Evolutionary conservation across 2,888 invertebrate species (phyloP), one percentile per base, ranked within the genome.

Genomic region (Leptura quadrifasciata): DNA sequence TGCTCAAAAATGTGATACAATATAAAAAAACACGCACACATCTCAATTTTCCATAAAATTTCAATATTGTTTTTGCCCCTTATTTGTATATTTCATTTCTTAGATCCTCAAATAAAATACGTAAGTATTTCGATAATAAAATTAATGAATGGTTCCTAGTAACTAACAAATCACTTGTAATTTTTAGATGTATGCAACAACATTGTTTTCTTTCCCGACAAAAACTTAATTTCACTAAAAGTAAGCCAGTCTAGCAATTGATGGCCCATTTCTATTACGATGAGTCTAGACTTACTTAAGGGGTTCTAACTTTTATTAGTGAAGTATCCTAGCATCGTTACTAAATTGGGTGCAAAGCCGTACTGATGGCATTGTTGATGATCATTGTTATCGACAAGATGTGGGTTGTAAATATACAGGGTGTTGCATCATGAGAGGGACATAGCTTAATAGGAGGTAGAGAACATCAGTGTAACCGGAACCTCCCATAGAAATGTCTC

Each of bases 261-360:
- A 69, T 58, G n/a, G 69, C 21, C 35, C 39, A 67, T 20, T 31
- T 39, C 69, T 39, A 58, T 69, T 69, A 58, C 68, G 58, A 69
- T 39, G 39, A 74, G 76, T 79, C 74, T 76, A 76, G 72, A 65
- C 76, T 65, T 61, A 71, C 76, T 79, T 75, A 77, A 75, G 70
- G 72, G 65, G 65, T 68, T 57, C 63, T 77, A 79, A 79, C 75
- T 77, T 77, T 79, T 77, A 77, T 74, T 78, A 76, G 70, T 71
- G 68, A 75, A 72, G 54, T 39, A 61, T 55, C 61, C 68, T 58
- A 70, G 76, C 78, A 72, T 80, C 77, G 75, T 80, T 79, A 80
- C 77, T 80, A 79, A 80, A 80, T 80, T 80, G 79, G 78, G 80
- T 78, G 76, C 71, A 72, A 76, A 77, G 72, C 69, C 69, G 72